phyloP scores from a whole-genome alignment of 2,113 vertebrate genomes.

The Calyptommatus sinebrachiatus region DNA sequence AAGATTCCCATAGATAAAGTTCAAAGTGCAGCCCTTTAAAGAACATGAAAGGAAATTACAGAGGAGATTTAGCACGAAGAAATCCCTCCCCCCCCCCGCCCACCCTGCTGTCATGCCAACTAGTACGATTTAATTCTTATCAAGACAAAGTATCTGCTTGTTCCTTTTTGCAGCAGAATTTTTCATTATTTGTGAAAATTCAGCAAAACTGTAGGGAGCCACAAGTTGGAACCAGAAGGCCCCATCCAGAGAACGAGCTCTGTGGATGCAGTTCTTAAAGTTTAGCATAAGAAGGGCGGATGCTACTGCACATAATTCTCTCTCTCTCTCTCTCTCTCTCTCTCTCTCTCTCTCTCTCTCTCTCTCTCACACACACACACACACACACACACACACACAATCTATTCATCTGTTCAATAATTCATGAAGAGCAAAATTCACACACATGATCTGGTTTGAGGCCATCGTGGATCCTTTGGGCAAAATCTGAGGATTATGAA shows the following conservation, averaged over 20 bases:
- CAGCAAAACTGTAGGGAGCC: not conserved
- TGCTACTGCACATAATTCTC: not conserved
- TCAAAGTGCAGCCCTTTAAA: not conserved
- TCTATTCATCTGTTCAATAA: no score
- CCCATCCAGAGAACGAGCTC: not conserved
- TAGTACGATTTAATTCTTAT: not conserved
- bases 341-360: no score
- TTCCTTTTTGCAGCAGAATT: not conserved
- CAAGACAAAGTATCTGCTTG: not conserved
- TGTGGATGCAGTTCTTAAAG: not conserved
- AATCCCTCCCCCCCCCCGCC: no score
- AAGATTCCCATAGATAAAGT: not conserved
- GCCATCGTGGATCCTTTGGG: not conserved
- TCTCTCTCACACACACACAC: no score
- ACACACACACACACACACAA: not conserved
- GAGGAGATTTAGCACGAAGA: not conserved
- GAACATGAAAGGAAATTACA: fast-evolving
- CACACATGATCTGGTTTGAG: not conserved
- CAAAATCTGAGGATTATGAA: not conserved
- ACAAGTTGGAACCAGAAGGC: not conserved
- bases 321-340: no score
- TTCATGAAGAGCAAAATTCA: not conserved
- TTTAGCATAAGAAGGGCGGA: no score
- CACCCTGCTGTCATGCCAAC: no score
- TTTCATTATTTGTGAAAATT: fast-evolving